These are phyloP conservation scores for Corbicula japonica DNA, from an alignment of 2,888 invertebrate genomes.

Conservation along the genomic window DNA sequence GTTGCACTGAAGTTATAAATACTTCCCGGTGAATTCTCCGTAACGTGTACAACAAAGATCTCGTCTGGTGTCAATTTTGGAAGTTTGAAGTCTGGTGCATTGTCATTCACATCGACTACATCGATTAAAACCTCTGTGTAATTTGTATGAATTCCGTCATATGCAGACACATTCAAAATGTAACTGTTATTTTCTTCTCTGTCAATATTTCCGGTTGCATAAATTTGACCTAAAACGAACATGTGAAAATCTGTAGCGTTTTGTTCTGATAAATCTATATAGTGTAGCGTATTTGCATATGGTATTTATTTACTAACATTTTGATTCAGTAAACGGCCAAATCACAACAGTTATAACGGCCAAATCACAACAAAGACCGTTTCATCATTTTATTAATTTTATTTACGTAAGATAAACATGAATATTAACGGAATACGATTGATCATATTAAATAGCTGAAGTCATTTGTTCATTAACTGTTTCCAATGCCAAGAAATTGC, in stretches of 20 bases:
- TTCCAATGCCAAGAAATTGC: no score
- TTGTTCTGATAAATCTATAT: not conserved
- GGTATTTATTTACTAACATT: not conserved
- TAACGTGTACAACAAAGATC: conserved; percentile 14
- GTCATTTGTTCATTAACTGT: no score
- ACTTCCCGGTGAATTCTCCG: conserved; percentile 30
- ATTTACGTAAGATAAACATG: not conserved
- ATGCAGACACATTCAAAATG: conserved; percentile 43
- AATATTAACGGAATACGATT: not conserved
- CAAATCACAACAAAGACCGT: not conserved
- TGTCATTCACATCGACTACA: conserved; percentile 67
- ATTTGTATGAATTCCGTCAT: conserved; percentile 38
- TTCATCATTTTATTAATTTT: not conserved
- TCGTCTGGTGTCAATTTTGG: not conserved
- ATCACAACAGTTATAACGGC: not conserved
- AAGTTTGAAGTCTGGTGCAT: conserved; percentile 57
- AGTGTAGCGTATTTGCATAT: not conserved
- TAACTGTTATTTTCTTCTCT: conserved; percentile 52
- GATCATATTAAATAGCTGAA: no score
- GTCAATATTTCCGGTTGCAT: conserved; percentile 51
- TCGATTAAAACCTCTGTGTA: conserved; percentile 38
- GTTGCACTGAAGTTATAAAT: not conserved
- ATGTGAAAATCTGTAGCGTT: not conserved
- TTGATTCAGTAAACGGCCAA: not conserved
- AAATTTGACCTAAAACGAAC: conserved; percentile 40